Percentiles rank a stretch among this genome's conserved stretches.
These are phyloP conservation scores for Lucifuga dentata DNA, from an alignment of 2,113 vertebrate species.

Conservation along the genomic window DNA sequence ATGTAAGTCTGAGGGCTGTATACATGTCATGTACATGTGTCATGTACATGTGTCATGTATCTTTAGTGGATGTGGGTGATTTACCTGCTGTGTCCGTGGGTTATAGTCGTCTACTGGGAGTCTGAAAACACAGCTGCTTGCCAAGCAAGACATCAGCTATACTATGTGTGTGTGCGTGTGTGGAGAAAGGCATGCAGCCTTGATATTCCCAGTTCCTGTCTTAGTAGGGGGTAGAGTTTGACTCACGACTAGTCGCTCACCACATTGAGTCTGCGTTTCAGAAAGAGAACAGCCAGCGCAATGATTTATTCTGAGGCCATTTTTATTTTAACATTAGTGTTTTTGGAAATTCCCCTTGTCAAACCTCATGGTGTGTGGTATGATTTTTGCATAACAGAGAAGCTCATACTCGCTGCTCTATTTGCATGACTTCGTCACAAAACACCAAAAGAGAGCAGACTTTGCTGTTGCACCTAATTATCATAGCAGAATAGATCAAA, in stretches of 20 bases:
- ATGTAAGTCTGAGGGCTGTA: slow-evolving; percentile 24
- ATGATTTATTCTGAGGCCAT: neutral
- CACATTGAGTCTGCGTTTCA: neutral
- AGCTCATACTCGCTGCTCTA: neutral
- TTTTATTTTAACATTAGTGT: neutral
- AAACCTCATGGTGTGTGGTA: neutral
- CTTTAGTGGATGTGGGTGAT: slow-evolving; percentile 39
- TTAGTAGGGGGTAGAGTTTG: slow-evolving; percentile 32
- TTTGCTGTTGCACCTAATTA: neutral
- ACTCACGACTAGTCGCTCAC: neutral
- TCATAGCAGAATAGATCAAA: neutral
- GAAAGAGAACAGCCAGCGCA: neutral
- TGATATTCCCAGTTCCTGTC: slow-evolving; percentile 46
- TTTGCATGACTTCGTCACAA: no score
- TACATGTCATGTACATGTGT: slow-evolving; percentile 46
- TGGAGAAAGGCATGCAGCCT: slow-evolving; percentile 14
- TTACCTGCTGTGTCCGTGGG: slow-evolving; percentile 46
- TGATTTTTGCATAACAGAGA: accelerated
- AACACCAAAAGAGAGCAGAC: neutral
- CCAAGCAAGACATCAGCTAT: slow-evolving; percentile 38
- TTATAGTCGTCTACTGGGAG: slow-evolving; percentile 26
- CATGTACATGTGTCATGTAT: slow-evolving; percentile 46
- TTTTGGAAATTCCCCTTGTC: neutral
- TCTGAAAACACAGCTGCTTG: slow-evolving; percentile 51
- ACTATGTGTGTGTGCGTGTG: slow-evolving; percentile 30